Base-by-base conservation (phyloP, 2,113 vertebrate species). In the Acrocephalus kingi region DNA sequence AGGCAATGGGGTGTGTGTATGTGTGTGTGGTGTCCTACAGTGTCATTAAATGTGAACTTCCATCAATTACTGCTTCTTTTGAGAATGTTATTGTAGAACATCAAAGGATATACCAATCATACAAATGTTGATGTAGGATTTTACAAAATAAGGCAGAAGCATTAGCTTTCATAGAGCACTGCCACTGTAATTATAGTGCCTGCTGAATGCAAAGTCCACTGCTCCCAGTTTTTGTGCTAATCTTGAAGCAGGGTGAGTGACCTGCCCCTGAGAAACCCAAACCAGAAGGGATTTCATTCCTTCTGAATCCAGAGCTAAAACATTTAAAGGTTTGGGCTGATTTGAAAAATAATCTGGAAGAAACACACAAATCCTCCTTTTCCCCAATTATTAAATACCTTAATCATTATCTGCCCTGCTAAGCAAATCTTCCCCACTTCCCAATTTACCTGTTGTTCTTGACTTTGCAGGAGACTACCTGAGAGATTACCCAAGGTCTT, bases 1-100 rank as follows among this genome's bases (percentile, higher is more conserved):
- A 59, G 52, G 35, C 17, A 68, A 6, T 0, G 14, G 13, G 6
- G 30, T 27, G 15, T 2, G 5, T 39, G 37, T 30, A 3, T 33
- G 21, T 39, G 37, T 30, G 3, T 33, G 21, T 2, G 2, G 15
- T 66, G 31, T 11, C 10, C 21, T 30, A 1, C 0, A 5, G 15
- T 9, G 30, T 28, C n/a, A 68, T 35, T 31, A 67, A 78, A 78
- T 8, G 31, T 8, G 52, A 81, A 22, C 35, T 49, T 87, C 23
- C n/a, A 72, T 6, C 15, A 52, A 12, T 35, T 54, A 55, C 14
- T 66, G 19, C 31, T 77, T 37, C 43, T 74, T 92, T 63, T 33
- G 24, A 54, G 48, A 55, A 55, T 22, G 16, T 8, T 81, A 13
- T 10, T 66, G 46, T n/a, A 33, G 51, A 49, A 55, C 27, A 73